phyloP scores from a whole-genome alignment of 2,113 vertebrate species.

The Rousettus leschenaultii region DNA sequence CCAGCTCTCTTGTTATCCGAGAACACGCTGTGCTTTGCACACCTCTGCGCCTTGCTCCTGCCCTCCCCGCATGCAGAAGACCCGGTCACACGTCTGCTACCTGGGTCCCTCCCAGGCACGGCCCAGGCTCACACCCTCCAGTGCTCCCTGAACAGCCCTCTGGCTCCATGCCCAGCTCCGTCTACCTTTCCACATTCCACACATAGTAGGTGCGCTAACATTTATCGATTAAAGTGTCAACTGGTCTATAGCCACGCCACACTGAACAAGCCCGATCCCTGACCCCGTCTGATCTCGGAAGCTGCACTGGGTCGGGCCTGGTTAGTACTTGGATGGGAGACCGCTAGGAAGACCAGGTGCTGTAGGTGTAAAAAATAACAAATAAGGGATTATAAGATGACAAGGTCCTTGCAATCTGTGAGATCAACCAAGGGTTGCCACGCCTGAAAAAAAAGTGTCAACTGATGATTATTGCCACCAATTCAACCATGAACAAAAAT shows the following conservation, averaged over 20 bases:
- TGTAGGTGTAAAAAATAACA: no score
- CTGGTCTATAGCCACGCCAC: not conserved
- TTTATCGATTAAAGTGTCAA: not conserved
- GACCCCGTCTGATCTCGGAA: no score
- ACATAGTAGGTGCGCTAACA: not conserved
- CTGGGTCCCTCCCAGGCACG: rapidly evolving
- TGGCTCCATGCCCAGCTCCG: rapidly evolving
- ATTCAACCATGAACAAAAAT: not conserved
- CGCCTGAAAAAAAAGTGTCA: no score
- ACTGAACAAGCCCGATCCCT: no score
- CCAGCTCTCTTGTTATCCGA: not conserved
- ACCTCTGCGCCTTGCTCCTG: no score
- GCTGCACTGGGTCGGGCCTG: no score
- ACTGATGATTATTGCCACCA: not conserved
- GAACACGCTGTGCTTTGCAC: not conserved
- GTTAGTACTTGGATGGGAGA: no score
- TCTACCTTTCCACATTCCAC: no score
- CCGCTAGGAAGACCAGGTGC: no score
- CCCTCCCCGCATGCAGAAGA: not conserved
- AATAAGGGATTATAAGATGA: no score
- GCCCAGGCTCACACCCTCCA: not conserved
- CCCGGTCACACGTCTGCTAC: rapidly evolving
- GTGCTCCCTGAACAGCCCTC: not conserved
- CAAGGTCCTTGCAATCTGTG: no score
- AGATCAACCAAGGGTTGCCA: no score